phyloP scores from a whole-genome alignment of 1,140 invertebrate genomes.

The Diachasmimorpha longicaudata region DNA sequence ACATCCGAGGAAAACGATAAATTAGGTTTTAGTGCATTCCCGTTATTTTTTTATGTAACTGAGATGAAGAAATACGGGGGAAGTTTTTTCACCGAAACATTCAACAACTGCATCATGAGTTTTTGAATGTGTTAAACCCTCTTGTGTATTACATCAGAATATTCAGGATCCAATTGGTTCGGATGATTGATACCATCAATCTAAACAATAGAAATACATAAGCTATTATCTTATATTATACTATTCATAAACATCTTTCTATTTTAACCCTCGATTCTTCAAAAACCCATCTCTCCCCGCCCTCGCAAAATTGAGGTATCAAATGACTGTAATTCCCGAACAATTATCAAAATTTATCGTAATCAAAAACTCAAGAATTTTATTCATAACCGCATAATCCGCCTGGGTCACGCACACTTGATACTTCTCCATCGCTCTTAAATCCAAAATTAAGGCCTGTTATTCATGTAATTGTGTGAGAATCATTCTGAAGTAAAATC shows the following conservation, averaged over 20 bases:
- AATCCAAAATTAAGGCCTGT: constrained; percentile 19
- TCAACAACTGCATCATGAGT: too few relatives aligned
- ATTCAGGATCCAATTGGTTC: too few relatives aligned
- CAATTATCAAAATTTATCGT: not conserved
- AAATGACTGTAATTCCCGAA: too few relatives aligned
- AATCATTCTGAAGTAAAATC: constrained; percentile 17
- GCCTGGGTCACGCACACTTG: not conserved
- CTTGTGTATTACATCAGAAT: too few relatives aligned
- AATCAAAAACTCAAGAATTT: not conserved
- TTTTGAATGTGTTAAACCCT: too few relatives aligned
- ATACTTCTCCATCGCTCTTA: not conserved
- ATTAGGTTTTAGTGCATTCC: not conserved
- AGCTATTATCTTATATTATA: too few relatives aligned
- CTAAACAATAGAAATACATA: too few relatives aligned
- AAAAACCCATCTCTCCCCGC: too few relatives aligned
- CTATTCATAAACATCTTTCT: too few relatives aligned
- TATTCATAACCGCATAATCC: not conserved
- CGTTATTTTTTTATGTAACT: not conserved
- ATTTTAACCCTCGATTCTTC: too few relatives aligned
- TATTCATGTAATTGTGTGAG: constrained; percentile 15
- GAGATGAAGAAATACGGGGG: not conserved
- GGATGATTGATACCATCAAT: too few relatives aligned
- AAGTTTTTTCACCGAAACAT: not conserved
- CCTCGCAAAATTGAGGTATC: too few relatives aligned
- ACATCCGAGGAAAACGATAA: not conserved